Evolutionary conservation across 1,140 invertebrate species (phyloP).

Genomic region (Sycobia sp.): DNA sequence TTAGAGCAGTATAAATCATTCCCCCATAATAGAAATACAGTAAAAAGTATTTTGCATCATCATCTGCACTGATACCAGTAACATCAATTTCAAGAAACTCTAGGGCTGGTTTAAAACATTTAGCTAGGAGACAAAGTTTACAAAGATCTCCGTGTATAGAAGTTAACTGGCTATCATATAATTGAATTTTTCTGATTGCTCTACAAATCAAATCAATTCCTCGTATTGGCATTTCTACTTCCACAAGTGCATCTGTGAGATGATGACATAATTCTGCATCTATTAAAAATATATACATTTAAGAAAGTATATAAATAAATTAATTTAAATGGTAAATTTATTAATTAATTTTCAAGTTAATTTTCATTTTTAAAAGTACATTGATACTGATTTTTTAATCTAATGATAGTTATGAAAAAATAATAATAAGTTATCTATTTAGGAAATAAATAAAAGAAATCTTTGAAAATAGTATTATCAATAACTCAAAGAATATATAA

Average conservation of each 20-base stretch:
- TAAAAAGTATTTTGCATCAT: constrained; percentile 90
- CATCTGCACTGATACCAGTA: constrained; percentile 86
- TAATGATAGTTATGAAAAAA: no score
- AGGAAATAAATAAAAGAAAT: no score
- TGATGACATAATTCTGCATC: constrained; percentile 88
- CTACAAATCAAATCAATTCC: constrained; percentile 84
- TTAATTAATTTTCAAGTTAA: no score
- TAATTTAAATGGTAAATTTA: no score
- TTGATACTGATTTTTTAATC: no score
- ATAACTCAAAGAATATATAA: no score
- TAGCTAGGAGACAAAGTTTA: constrained; percentile 87
- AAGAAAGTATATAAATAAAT: not conserved
- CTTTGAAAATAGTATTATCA: no score
- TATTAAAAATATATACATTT: constrained; percentile 53
- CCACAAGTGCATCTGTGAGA: constrained; percentile 78
- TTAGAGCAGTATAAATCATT: constrained; percentile 92
- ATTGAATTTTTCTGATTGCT: constrained; percentile 88
- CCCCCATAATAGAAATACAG: constrained; percentile 97
- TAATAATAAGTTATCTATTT: no score
- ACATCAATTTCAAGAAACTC: constrained; percentile 90
- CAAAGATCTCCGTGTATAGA: constrained; percentile 93
- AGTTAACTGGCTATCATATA: constrained; percentile 86
- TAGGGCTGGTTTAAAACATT: constrained; percentile 90
- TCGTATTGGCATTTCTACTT: constrained; percentile 76
- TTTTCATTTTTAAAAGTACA: no score